Evolutionary conservation across 2,113 vertebrate species (phyloP).

Genomic region (Zapus hudsonius): DNA sequence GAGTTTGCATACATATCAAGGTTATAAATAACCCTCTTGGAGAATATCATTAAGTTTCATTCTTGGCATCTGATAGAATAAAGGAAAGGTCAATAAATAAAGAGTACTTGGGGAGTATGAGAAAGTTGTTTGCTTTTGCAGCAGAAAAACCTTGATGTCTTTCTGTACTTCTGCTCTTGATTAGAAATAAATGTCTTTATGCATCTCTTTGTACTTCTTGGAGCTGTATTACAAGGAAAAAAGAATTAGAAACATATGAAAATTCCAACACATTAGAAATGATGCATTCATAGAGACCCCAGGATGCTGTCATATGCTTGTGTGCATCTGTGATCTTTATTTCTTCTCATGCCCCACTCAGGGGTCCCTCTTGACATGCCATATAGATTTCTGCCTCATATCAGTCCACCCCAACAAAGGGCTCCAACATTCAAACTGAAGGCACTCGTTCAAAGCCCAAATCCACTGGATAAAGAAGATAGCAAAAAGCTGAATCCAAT

Average conservation of each 20-base stretch:
- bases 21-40: constrained; percentile 1
- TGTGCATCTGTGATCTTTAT: background rate
- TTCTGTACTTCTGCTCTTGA: background rate
- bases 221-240: background rate
- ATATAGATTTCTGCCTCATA: background rate
- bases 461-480: background rate
- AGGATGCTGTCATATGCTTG: background rate
- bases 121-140: background rate
- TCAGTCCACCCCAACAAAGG: background rate
- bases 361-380: background rate
- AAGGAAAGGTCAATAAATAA: background rate
- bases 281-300: background rate
- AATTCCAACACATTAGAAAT: background rate
- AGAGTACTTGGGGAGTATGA: background rate
- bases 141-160: constrained; percentile 3
- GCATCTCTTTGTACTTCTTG: background rate
- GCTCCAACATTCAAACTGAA: background rate
- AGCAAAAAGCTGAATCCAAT: background rate
- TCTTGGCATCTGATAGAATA: background rate
- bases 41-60: background rate
- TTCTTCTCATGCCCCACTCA: background rate
- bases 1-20: background rate
- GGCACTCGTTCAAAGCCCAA: background rate
- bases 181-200: constrained; percentile 30
- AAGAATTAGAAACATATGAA: constrained; percentile 26